These are phyloP conservation scores for Podargus strigoides DNA, from an alignment of 2,797 vertebrate genomes.

Conservation along the genomic window DNA sequence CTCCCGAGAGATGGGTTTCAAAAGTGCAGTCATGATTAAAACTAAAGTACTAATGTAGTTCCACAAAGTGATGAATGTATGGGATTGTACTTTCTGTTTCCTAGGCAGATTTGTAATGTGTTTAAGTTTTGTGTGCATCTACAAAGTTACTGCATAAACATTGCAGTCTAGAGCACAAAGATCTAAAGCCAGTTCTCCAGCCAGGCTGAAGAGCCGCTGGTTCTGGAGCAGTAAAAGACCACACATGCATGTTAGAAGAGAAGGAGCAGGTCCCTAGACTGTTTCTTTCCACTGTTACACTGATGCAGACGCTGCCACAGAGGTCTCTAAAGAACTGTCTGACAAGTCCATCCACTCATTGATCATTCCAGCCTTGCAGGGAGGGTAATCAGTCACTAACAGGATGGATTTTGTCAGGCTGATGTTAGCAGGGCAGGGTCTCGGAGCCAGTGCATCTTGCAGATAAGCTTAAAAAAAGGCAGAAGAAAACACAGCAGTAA, in stretches of 20 bases:
- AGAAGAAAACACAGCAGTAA: conserved; percentile 22
- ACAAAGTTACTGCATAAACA: neutral
- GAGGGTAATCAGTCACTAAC: neutral
- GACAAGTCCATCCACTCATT: neutral
- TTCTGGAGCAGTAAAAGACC: neutral
- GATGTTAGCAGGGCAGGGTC: conserved; percentile 6
- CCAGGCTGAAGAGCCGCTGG: neutral
- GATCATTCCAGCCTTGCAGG: conserved; percentile 8
- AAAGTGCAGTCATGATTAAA: neutral
- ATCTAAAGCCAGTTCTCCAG: neutral
- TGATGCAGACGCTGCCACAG: neutral
- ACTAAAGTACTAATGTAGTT: neutral
- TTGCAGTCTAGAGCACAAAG: neutral
- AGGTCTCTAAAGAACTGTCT: conserved; percentile 14
- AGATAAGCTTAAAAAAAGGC: conserved; percentile 16
- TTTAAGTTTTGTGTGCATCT: neutral
- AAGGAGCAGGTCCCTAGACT: neutral
- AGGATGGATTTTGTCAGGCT: conserved; percentile 13
- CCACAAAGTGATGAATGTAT: neutral
- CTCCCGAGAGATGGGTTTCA: neutral
- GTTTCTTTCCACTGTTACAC: neutral
- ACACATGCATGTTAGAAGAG: neutral
- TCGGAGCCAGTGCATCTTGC: neutral
- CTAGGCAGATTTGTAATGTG: neutral
- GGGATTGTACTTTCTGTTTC: neutral